These are phyloP conservation scores for Achatina immaculata DNA, from an alignment of 1,140 invertebrate genomes.

Conservation along the genomic window DNA sequence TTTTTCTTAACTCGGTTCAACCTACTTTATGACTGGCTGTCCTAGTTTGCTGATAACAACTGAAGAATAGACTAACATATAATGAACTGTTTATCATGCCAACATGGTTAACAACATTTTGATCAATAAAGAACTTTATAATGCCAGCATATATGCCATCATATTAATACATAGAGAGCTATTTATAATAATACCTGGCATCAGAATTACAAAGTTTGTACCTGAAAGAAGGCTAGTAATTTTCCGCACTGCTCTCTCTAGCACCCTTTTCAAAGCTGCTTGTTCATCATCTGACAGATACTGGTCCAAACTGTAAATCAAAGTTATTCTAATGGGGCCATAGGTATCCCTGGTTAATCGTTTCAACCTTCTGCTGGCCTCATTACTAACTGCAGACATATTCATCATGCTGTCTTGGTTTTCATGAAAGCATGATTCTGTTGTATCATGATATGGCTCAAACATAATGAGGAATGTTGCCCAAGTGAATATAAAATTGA, in stretches of 20 bases:
- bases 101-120: not conserved
- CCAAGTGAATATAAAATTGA: constrained; percentile 27
- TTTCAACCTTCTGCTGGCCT: not conserved
- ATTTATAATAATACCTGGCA: not conserved
- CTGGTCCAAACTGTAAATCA: constrained; percentile 7
- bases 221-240: constrained; percentile 22
- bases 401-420: not conserved
- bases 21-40: too few species aligned
- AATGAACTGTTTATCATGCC: too few species aligned
- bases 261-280: not conserved
- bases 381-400: not conserved
- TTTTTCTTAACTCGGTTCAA: too few species aligned
- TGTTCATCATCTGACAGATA: constrained; percentile 17
- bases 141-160: not conserved
- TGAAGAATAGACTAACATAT: too few species aligned
- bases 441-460: constrained; percentile 26
- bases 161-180: not conserved
- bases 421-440: constrained; percentile 22
- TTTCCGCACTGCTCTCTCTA: constrained; percentile 26
- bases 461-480: constrained; percentile 27
- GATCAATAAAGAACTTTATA: not conserved
- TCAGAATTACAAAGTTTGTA: not conserved
- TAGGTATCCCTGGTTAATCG: not conserved
- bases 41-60: too few species aligned
- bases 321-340: constrained; percentile 6